phyloP scores from a whole-genome alignment of 1,140 invertebrate genomes.

The Contarinia nasturtii region DNA sequence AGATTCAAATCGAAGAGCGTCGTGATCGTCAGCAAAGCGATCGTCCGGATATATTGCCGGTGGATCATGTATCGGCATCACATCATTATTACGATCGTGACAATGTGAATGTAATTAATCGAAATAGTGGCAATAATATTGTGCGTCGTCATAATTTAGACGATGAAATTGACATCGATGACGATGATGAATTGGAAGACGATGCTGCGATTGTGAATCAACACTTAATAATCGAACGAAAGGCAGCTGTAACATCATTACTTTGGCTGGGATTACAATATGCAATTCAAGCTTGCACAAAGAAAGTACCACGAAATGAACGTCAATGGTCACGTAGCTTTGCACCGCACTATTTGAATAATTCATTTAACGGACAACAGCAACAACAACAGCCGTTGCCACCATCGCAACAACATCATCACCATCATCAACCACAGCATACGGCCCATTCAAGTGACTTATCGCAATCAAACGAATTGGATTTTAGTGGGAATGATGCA shows the following conservation, averaged over 20 bases:
- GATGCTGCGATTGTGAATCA: no score
- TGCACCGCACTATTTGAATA: conserved; percentile 21
- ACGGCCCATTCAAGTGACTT: conserved; percentile 15
- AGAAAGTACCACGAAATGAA: conserved; percentile 23
- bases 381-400: neutral
- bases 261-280: conserved; percentile 33
- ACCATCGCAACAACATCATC: no score
- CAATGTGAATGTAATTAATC: no score
- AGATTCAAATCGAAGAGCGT: neutral
- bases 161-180: no score
- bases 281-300: conserved; percentile 28
- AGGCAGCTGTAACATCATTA: conserved; percentile 36
- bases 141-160: no score
- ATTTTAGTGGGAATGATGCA: conserved; percentile 4
- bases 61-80: conserved; percentile 9
- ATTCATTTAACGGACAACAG: conserved; percentile 10
- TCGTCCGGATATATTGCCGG: conserved; percentile 24
- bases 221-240: conserved; percentile 22
- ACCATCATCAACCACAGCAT: no score
- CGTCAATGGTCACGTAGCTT: conserved; percentile 33
- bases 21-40: conserved; percentile 6
- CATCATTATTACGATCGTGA: conserved; percentile 1
- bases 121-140: neutral
- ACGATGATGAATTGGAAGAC: no score
- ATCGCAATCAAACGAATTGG: conserved; percentile 19